Conservation (phyloP, 2,888 invertebrate species). For the Tetanocera ferruginea region DNA sequence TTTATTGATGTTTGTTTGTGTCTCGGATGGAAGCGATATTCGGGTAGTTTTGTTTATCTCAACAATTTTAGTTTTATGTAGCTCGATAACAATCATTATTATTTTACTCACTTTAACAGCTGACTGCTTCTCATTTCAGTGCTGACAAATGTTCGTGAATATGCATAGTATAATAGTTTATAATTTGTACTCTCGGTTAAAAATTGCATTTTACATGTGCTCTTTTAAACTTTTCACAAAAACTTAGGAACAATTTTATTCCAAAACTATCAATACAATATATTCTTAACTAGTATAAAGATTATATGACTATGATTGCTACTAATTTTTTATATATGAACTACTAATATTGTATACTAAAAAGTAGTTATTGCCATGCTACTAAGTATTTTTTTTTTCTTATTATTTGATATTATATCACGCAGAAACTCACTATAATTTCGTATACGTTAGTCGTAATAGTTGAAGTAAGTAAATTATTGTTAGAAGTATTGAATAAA, state of each 20-base stretch:
- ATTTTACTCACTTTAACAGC: background rate
- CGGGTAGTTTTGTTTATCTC: conserved; percentile 1
- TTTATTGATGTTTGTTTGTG: background rate
- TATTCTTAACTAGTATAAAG: background rate
- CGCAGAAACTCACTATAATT: background rate
- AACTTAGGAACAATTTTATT: conserved; percentile 1
- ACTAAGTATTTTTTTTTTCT: background rate
- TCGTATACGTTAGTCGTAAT: conserved; percentile 1
- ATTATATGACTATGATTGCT: background rate
- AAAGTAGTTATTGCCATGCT: background rate
- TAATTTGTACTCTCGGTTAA: conserved; percentile 67
- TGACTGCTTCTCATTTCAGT: background rate
- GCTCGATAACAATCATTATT: background rate
- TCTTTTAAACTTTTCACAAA: conserved; percentile 48
- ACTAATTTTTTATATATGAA: background rate
- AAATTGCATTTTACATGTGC: conserved; percentile 68
- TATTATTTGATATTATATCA: background rate
- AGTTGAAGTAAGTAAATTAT: conserved; percentile 8
- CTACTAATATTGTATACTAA: background rate
- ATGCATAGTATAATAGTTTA: conserved; percentile 31
- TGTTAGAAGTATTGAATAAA: background rate
- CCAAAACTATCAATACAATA: conserved; percentile 5
- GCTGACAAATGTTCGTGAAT: background rate
- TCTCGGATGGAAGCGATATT: conserved; percentile 41
- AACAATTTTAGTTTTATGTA: too few relatives aligned